A percentile compares a stretch with the other conserved stretches of the same genome.
phyloP scores from a whole-genome alignment of 2,888 invertebrate genomes.

The Euclidia mi region DNA sequence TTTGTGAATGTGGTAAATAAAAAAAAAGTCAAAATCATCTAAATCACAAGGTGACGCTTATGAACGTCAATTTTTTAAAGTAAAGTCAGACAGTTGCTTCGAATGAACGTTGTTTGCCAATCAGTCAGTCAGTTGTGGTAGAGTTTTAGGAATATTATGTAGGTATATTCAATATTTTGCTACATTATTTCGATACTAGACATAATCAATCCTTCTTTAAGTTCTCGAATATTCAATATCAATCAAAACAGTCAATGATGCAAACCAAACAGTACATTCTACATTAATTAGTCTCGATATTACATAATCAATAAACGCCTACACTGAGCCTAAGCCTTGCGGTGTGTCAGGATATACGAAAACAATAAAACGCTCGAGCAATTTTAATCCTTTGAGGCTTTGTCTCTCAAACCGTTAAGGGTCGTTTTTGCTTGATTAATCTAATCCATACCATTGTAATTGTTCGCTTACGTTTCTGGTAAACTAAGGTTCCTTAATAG shows the following conservation, averaged over 20 bases:
- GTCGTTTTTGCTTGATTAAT: constrained; percentile 81
- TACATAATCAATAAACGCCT: constrained; percentile 19
- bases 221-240: not conserved
- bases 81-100: too few relatives aligned
- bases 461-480: constrained; percentile 61
- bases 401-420: constrained; percentile 72
- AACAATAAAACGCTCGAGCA: constrained; percentile 81
- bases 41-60: too few relatives aligned
- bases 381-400: constrained; percentile 76
- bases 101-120: too few relatives aligned
- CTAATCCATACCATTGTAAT: constrained; percentile 75
- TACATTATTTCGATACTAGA: too few relatives aligned
- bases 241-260: constrained; percentile 2
- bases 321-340: constrained; percentile 42
- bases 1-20: too few relatives aligned
- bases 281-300: constrained; percentile 18
- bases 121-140: too few relatives aligned
- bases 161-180: too few relatives aligned
- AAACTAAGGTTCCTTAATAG: constrained; percentile 31
- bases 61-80: too few relatives aligned
- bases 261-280: constrained; percentile 4
- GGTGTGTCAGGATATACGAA: constrained; percentile 68
- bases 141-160: too few relatives aligned
- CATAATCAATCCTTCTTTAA: not conserved
- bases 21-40: too few relatives aligned